These are phyloP conservation scores for Cephus nigrinus DNA, from an alignment of 2,888 invertebrate genomes.

Conservation along the genomic window DNA sequence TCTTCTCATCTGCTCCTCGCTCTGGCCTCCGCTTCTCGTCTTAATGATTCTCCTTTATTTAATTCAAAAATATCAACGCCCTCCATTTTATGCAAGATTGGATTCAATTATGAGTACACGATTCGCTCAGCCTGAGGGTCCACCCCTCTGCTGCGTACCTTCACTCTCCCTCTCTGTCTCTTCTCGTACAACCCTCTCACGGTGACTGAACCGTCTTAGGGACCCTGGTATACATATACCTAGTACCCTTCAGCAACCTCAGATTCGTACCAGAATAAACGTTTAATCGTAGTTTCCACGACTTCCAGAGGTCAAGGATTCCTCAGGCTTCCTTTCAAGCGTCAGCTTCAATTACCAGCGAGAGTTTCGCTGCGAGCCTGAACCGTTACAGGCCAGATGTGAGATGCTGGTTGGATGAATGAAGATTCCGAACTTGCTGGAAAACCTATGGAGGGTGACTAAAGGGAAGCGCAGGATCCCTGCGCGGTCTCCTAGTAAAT, in stretches of 20 bases:
- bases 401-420: conserved; percentile 4
- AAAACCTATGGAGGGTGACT: not conserved
- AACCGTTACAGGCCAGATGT: conserved; percentile 19
- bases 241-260: not conserved
- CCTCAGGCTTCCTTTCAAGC: not conserved
- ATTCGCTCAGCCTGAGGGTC: not conserved
- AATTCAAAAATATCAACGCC: conserved; percentile 49
- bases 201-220: not conserved
- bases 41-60: conserved; percentile 51
- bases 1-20: conserved; percentile 20
- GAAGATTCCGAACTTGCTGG: not conserved
- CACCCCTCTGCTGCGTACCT: not conserved
- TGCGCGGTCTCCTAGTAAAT: conserved; percentile 19
- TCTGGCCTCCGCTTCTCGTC: conserved; percentile 27
- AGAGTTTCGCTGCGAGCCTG: conserved; percentile 5
- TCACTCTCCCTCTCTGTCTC: not conserved
- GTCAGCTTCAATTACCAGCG: not conserved
- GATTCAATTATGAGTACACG: conserved; percentile 40
- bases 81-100: conserved; percentile 49
- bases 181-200: not conserved
- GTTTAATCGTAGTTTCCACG: not conserved
- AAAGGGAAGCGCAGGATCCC: not conserved
- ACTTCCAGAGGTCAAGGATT: not conserved
- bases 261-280: not conserved
- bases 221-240: not conserved